phyloP scores from a whole-genome alignment of 2,113 vertebrate species.

The Vicugna pacos region DNA sequence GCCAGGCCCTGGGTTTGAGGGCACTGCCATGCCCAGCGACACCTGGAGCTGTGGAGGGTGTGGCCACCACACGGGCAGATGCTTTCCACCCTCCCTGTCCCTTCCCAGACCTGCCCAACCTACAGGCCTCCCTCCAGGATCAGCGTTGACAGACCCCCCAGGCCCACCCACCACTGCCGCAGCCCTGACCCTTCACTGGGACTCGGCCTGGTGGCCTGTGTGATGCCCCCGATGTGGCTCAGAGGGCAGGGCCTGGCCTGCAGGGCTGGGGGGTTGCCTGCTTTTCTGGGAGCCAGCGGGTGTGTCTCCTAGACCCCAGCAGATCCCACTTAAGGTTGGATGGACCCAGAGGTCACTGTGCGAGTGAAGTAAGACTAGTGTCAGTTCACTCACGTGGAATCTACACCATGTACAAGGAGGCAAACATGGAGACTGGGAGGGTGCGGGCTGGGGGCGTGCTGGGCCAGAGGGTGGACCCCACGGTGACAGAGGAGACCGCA shows the following conservation, averaged over 20 bases:
- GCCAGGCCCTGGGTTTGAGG: background rate
- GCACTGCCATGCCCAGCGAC: rapidly evolving
- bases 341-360: background rate
- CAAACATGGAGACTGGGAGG: background rate
- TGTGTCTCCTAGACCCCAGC: background rate
- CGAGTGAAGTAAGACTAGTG: too few species aligned
- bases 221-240: rapidly evolving
- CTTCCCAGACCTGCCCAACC: background rate
- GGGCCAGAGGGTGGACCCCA: background rate
- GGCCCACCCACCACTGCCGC: background rate
- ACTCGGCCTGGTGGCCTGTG: background rate
- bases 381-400: background rate
- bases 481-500: background rate
- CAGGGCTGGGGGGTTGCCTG: too few species aligned
- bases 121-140: background rate
- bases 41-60: background rate
- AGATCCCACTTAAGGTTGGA: background rate
- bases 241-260: background rate
- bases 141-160: background rate
- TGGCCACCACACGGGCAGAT: background rate
- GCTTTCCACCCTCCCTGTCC: too few species aligned
- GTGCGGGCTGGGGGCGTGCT: too few species aligned
- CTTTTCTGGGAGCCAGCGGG: background rate
- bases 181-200: background rate
- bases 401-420: background rate